These are phyloP conservation scores for Aporophyla nigra DNA, from an alignment of 2,888 invertebrate species.

Conservation along the genomic window DNA sequence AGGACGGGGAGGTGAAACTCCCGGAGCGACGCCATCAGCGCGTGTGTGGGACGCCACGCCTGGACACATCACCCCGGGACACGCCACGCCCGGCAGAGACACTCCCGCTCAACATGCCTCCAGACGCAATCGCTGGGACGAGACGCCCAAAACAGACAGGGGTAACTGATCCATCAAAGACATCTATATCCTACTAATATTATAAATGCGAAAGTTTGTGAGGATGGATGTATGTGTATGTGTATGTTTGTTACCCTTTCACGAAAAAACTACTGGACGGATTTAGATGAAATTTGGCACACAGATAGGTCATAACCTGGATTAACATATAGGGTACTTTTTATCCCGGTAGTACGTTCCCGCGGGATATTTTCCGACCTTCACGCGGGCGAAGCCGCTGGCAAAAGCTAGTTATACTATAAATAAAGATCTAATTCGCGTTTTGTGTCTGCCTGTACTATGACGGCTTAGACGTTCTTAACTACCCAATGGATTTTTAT, in stretches of 20 bases:
- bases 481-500: background rate
- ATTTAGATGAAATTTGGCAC: too few relatives aligned
- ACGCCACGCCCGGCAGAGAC: conserved; percentile 95
- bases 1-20: conserved; percentile 95
- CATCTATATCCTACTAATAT: too few relatives aligned
- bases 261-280: too few relatives aligned
- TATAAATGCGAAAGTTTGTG: too few relatives aligned
- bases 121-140: conserved; percentile 99
- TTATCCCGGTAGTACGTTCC: too few relatives aligned
- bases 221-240: too few relatives aligned
- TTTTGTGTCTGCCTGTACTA: background rate
- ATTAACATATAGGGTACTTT: too few relatives aligned
- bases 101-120: conserved; percentile 95
- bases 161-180: conserved; percentile 81
- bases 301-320: too few relatives aligned
- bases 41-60: conserved; percentile 99
- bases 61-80: conserved; percentile 96
- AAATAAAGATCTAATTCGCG: background rate
- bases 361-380: too few relatives aligned
- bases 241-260: too few relatives aligned
- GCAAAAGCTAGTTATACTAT: too few relatives aligned
- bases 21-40: conserved; percentile 98
- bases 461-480: background rate
- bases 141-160: conserved; percentile 99
- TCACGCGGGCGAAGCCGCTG: too few relatives aligned